Percentiles rank a stretch among this genome's conserved stretches.
phyloP scores from a whole-genome alignment of 2,797 vertebrate species.

The Lacerta agilis region DNA sequence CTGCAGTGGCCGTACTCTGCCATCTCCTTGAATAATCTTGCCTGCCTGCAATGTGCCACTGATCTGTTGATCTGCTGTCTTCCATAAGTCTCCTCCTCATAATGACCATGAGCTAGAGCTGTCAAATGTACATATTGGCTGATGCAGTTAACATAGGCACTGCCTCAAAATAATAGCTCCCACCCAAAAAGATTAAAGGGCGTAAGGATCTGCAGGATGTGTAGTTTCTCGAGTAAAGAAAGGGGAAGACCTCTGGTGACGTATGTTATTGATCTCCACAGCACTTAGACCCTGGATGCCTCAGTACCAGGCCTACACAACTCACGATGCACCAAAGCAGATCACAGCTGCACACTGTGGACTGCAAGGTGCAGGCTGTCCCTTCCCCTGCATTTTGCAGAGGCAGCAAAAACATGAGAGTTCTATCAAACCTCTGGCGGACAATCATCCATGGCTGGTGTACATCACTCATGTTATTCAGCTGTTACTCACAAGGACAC shows the following conservation, averaged over 20 bases:
- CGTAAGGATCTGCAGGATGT: not conserved
- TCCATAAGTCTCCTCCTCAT: not conserved
- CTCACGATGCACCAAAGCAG: not conserved
- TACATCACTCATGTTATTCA: not conserved
- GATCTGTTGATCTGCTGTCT: not conserved
- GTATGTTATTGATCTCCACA: not conserved
- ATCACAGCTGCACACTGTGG: not conserved
- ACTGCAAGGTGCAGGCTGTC: not conserved
- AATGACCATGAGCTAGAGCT: not conserved
- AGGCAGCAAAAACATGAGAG: not conserved
- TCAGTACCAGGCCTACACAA: not conserved
- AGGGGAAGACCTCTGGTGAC: not conserved
- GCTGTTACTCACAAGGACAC: not conserved
- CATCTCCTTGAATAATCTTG: too few species aligned
- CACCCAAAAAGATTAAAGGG: not conserved
- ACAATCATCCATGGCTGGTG: not conserved
- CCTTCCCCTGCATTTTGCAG: not conserved
- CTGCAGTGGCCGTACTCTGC: too few species aligned
- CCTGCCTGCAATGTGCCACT: not conserved
- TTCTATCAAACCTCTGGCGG: too few species aligned
- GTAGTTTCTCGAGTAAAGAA: not conserved
- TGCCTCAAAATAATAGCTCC: not conserved
- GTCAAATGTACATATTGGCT: not conserved
- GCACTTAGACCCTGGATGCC: too few species aligned
- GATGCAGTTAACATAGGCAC: not conserved